Conservation (phyloP, 2,797 vertebrate genomes). For the Pygocentrus nattereri region DNA sequence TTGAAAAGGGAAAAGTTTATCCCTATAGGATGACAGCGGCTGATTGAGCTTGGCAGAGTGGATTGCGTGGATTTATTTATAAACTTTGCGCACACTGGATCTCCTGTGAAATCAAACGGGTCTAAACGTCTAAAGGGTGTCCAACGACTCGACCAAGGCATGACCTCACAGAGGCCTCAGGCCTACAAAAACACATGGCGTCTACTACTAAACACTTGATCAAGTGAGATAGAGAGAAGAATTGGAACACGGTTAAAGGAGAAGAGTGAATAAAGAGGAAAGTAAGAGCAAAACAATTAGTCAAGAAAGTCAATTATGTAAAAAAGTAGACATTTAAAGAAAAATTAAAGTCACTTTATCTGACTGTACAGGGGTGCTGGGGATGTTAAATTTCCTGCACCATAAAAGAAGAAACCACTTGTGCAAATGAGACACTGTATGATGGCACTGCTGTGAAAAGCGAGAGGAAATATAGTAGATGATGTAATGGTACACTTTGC, state of each 20-base stretch:
- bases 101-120: slow-evolving; percentile 66
- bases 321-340: no score
- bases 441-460: no score
- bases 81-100: slow-evolving; percentile 67
- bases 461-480: no score
- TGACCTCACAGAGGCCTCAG: slow-evolving; percentile 51
- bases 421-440: no score
- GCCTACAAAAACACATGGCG: slow-evolving; percentile 52
- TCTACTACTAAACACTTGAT: slow-evolving; percentile 2
- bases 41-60: slow-evolving; percentile 66
- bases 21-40: slow-evolving; percentile 60
- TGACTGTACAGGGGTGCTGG: no score
- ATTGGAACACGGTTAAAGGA: slow-evolving; percentile 13
- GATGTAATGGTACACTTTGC: no score
- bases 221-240: slow-evolving; percentile 39
- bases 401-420: no score
- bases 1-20: slow-evolving; percentile 42
- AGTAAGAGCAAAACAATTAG: neutral
- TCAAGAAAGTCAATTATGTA: no score
- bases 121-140: slow-evolving; percentile 52
- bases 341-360: no score
- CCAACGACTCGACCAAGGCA: slow-evolving; percentile 50
- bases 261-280: slow-evolving; percentile 3
- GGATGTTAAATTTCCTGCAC: no score
- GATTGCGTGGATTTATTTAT: slow-evolving; percentile 62